These are phyloP conservation scores for Sebastes reedi DNA, from an alignment of 2,797 vertebrate genomes.

Conservation along the genomic window DNA sequence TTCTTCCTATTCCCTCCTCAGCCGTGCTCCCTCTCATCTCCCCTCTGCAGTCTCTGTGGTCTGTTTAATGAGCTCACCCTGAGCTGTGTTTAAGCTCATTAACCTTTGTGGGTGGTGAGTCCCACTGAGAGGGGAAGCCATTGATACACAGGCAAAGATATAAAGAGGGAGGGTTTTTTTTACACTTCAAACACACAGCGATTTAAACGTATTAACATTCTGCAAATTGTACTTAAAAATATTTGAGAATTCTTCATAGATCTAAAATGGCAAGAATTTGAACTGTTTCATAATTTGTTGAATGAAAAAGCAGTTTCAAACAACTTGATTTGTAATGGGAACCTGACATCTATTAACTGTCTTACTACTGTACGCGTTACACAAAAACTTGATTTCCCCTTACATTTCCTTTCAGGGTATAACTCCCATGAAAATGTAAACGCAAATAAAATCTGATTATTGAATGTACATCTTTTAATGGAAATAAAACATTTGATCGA, in stretches of 20 bases:
- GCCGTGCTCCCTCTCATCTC: slow-evolving; percentile 41
- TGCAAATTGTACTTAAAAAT: slow-evolving; percentile 16
- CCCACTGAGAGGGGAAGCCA: slow-evolving; percentile 72
- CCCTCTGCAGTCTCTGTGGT: slow-evolving; percentile 61
- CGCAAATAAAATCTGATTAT: background rate
- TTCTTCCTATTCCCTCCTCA: slow-evolving; percentile 35
- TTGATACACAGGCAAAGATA: slow-evolving; percentile 66
- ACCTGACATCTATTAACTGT: background rate
- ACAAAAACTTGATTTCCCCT: background rate
- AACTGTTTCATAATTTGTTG: background rate
- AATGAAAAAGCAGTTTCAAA: background rate
- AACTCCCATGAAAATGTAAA: background rate
- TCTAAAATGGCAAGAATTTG: background rate
- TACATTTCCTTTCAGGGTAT: background rate
- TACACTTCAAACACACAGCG: slow-evolving; percentile 40
- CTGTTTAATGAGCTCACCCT: slow-evolving; percentile 81
- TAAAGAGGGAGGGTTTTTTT: slow-evolving; percentile 29
- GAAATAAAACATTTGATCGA: background rate
- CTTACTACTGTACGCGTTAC: background rate
- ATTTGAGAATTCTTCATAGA: background rate
- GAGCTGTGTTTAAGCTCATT: slow-evolving; percentile 84
- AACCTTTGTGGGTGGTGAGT: slow-evolving; percentile 80
- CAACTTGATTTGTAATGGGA: background rate
- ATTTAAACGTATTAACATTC: slow-evolving; percentile 45
- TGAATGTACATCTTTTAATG: background rate